Percentiles rank a stretch among this genome's conserved stretches.
Conservation (phyloP, 2,797 vertebrate genomes). For the Nannoperca australis region DNA sequence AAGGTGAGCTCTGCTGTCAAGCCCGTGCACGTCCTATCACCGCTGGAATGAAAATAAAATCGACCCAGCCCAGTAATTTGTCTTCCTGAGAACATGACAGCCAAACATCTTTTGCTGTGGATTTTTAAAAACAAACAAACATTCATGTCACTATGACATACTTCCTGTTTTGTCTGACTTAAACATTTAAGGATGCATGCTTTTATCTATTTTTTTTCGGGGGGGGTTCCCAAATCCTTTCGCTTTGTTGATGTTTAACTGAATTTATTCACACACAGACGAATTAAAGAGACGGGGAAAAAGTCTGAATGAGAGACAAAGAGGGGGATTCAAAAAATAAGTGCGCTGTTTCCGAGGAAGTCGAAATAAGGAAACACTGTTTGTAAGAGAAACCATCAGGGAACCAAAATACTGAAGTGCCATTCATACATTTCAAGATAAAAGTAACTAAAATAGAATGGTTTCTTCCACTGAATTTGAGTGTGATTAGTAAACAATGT, state of each 20-base stretch:
- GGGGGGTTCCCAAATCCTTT: neutral
- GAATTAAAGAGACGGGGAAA: neutral
- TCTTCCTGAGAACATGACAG: neutral
- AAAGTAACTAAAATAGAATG: neutral
- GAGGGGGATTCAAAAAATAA: neutral
- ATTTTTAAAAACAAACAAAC: neutral
- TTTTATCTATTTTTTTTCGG: neutral
- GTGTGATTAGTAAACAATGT: neutral
- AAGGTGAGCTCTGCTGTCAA: constrained; percentile 29
- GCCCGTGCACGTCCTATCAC: constrained; percentile 47
- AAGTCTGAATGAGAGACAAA: neutral
- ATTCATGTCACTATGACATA: no score
- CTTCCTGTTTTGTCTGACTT: neutral
- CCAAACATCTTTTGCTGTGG: neutral
- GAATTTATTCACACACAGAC: neutral
- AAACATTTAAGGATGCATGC: neutral
- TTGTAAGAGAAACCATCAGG: neutral
- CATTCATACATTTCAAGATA: neutral
- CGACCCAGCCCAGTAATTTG: neutral
- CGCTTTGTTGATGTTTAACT: neutral
- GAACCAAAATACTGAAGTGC: neutral
- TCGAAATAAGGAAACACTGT: constrained; percentile 6
- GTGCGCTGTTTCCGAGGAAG: neutral
- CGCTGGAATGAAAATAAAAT: constrained; percentile 56
- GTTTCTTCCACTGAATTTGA: neutral